Evolutionary conservation across 2,888 invertebrate species (phyloP), one percentile per base, ranked within the genome.

Genomic region (Rhamnusium bicolor): DNA sequence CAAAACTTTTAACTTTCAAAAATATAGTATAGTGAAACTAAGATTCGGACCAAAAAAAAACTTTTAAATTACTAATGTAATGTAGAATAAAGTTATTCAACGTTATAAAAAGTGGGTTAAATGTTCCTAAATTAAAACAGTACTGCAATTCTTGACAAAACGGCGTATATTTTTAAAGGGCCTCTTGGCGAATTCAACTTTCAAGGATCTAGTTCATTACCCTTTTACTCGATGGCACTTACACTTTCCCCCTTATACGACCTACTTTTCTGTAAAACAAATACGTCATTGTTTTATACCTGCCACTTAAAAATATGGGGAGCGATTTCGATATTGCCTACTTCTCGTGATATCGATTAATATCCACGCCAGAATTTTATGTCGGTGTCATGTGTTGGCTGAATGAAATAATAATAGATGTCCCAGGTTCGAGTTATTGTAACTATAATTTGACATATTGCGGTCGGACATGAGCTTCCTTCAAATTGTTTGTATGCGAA

Each of bases 201-300:
- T 72, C 68, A 51, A 72, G 72, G 68, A 62, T 29, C 51, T 46
- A 53, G 72, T 72, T 72, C 72, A 67, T 72, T 72, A 72, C 72
- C 72, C 72, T 66, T 71, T 71, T 66, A 66, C 66, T 67, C 71
- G 54, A 71, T 71, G 71, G 67, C 61, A 71, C 71, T 71, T 54
- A 63, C 54, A 19, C 32, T 27, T n/a, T 18, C 53, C 53, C 29
- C 53, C 53, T 10, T 32, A 65, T 53, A 2, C 65, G 65, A 65
- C 65, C 65, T 65, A 65, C 53, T 65, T 65, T 53, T 53, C 53
- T 16, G 27, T 18, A 51, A 29, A 53, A 40, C 53, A 65, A 65
- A 65, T 53, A 65, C 65, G 65, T 51, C 65, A 65, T 65, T 65
- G 65, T 65, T 65, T 65, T 65, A 65, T 65, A 65, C 65, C 65